Evolutionary conservation across 1,140 invertebrate genomes (phyloP).

Genomic region (Diplogasteroides magnus): DNA sequence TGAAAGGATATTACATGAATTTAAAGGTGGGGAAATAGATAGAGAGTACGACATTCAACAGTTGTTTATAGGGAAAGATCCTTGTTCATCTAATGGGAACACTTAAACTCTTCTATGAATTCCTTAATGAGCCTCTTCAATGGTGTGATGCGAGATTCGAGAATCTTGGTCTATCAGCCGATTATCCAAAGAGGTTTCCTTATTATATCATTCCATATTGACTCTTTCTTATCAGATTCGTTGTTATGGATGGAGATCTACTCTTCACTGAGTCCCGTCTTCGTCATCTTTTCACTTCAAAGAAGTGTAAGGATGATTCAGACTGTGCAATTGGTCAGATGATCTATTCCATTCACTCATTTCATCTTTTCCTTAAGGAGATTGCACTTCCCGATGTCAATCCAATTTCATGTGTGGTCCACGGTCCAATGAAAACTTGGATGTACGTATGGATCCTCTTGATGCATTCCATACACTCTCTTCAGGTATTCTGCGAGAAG

Average conservation of each 20-base stretch:
- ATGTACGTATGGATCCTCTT: slow-evolving; percentile 45
- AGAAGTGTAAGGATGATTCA: slow-evolving; percentile 36
- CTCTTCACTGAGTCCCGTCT: slow-evolving; percentile 49
- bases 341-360: neutral
- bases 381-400: slow-evolving; percentile 39
- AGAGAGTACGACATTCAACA: slow-evolving; percentile 41
- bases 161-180: slow-evolving; percentile 51
- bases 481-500: slow-evolving; percentile 52
- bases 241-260: slow-evolving; percentile 54
- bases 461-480: slow-evolving; percentile 8
- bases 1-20: slow-evolving; percentile 50
- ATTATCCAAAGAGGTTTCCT: slow-evolving; percentile 51
- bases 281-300: slow-evolving; percentile 33
- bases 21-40: slow-evolving; percentile 29
- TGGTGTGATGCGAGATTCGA: slow-evolving; percentile 56
- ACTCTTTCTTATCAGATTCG: slow-evolving; percentile 33
- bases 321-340: slow-evolving; percentile 38
- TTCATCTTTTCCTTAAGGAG: slow-evolving; percentile 14
- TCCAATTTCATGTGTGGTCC: slow-evolving; percentile 37
- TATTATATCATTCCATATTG: neutral
- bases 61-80: slow-evolving; percentile 40
- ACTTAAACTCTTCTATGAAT: slow-evolving; percentile 53
- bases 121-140: slow-evolving; percentile 53
- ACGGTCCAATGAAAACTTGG: slow-evolving; percentile 48
- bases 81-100: slow-evolving; percentile 54